Evolutionary conservation across 2,888 invertebrate genomes (phyloP), one percentile per base, ranked within the genome.

Genomic region (Scrobipalpa atriplicella): DNA sequence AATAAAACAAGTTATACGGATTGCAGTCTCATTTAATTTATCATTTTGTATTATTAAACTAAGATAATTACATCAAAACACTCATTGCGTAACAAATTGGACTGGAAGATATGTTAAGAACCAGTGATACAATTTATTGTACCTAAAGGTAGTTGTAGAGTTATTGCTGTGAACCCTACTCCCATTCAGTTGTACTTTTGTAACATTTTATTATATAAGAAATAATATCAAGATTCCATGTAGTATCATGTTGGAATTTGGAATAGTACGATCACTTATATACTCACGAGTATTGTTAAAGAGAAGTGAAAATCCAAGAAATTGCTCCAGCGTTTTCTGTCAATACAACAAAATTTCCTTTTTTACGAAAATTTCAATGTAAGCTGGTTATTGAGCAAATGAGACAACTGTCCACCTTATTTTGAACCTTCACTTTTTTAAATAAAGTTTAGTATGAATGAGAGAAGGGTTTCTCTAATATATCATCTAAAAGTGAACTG

Each of bases 1-100:
- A 71, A 78, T 83, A 82, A 73, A 77, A 75, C 74, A 69, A 11
- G 13, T 66, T 70, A 73, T 71, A 75, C 75, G 73, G 80, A 80
- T 87, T 89, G 90, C 92, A 92, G 92, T 92, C 92, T 92, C 87
- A 89, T 92, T 90, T 91, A 87, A 86, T 88, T 85, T 84, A 88
- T 86, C 81, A 78, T 87, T 84, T 85, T 84, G 81, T 84, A 84
- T 83, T 77, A 81, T 78, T 83, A 79, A 86, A 89, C 87, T 91
- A 89, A 87, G 84, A 85, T 84, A 86, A 84, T 84, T 88, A 90
- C 90, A 90, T 87, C 81, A 85, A 90, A 89, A 91, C 90, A 91
- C 89, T 89, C 86, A 89, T 80, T 86, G 87, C 86, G 80, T 89
- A 87, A 90, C 88, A 87, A 87, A 89, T 83, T 82, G 86, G 83